Evolutionary conservation across 2,888 invertebrate species (phyloP), one percentile per base, ranked within the genome.

Genomic region (Rambutsinella grinnellia): DNA sequence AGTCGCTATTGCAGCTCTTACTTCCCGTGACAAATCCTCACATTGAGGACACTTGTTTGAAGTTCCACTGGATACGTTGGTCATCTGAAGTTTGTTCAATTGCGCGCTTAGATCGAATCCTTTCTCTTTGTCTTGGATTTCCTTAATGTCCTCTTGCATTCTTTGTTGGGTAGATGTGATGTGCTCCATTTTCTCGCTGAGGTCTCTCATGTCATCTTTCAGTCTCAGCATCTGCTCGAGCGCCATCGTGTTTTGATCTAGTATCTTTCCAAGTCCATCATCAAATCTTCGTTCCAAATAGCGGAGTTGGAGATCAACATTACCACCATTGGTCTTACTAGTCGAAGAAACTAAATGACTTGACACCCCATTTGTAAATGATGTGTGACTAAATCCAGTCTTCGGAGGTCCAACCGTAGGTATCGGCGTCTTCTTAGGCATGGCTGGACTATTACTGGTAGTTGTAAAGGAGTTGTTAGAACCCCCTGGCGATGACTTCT

Each of bases 81-180:
- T n/a, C n/a, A n/a, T n/a, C n/a, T n/a, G n/a, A n/a, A n/a, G n/a
- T n/a, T n/a, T n/a, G n/a, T n/a, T n/a, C n/a, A n/a, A n/a, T n/a
- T n/a, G n/a, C n/a, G n/a, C n/a, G n/a, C n/a, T n/a, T n/a, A n/a
- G n/a, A n/a, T n/a, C n/a, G n/a, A n/a, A n/a, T n/a, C 27, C 46
- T 58, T 28, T 49, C 68, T 51, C 21, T 15, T 61, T 75, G 13
- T 28, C 46, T 27, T 57, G 53, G 36, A 69, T 46, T 24, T 47
- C 62, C 28, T 76, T 79, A 13, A 79, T 13, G 5, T 76, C 79
- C 6, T 49, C 53, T 53, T 77, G 58, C 46, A 79, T 74, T 26
- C 44, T 51, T 57, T 28, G 47, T 27, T 17, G 72, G 36, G 1
- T 62, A 46, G 17, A 28, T 28, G 21, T 47, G 28, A 68, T 63